A percentile compares a stretch with the other conserved stretches of the same genome.
phyloP scores from a whole-genome alignment of 2,888 invertebrate species.

The Gymnosoma rotundatum region DNA sequence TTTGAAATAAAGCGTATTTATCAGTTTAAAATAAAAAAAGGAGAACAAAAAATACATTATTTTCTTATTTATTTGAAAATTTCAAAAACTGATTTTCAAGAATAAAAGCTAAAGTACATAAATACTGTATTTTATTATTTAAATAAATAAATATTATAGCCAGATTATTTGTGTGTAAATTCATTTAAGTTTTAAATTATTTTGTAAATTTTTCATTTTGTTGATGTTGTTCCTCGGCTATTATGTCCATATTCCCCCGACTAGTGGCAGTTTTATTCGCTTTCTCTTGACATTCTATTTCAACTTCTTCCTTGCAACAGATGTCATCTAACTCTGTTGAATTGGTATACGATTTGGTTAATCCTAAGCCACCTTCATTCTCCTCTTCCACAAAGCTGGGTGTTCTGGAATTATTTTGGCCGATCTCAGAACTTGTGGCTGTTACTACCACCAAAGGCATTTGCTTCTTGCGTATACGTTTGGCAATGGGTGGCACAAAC shows the following conservation, averaged over 20 bases:
- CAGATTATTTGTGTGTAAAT: background rate
- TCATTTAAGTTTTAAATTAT: conserved; percentile 8
- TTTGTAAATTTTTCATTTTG: conserved; percentile 19
- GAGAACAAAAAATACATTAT: no score
- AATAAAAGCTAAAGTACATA: no score
- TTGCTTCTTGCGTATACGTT: conserved; percentile 80
- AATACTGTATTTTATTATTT: no score
- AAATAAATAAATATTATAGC: background rate
- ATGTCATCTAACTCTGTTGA: conserved; percentile 57
- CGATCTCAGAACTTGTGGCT: conserved; percentile 75
- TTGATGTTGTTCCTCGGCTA: conserved; percentile 52
- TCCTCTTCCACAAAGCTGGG: conserved; percentile 69
- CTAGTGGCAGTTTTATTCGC: conserved; percentile 1
- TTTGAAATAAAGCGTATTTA: background rate
- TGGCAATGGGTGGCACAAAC: conserved; percentile 84
- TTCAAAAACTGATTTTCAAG: no score
- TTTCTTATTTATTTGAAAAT: no score
- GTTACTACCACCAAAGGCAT: conserved; percentile 78
- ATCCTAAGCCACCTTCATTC: background rate
- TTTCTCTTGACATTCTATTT: conserved; percentile 8
- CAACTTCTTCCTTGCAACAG: conserved; percentile 1
- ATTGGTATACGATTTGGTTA: conserved; percentile 51
- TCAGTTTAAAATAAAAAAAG: no score
- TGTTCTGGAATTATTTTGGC: conserved; percentile 66
- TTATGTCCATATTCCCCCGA: conserved; percentile 51